Evolutionary conservation across 2,888 invertebrate species (phyloP).

Genomic region (Eurois occulta): DNA sequence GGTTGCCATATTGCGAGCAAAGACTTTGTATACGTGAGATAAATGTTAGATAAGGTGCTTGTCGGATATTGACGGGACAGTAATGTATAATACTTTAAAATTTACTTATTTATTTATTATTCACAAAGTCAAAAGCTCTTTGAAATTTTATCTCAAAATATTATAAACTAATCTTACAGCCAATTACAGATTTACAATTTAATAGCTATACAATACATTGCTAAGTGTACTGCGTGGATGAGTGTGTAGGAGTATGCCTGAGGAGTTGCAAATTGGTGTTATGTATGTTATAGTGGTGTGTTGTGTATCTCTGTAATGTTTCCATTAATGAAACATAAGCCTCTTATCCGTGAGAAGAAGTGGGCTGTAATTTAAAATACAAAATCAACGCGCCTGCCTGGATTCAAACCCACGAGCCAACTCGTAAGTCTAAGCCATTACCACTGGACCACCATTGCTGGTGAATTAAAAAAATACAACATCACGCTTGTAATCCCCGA

Average conservation of each 20-base stretch:
- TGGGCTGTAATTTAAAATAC: background rate
- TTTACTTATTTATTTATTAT: too few relatives aligned
- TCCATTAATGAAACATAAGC: background rate
- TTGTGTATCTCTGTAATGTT: background rate
- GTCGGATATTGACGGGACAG: background rate
- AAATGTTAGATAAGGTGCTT: background rate
- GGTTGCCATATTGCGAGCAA: slow-evolving; percentile 31
- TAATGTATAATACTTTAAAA: too few relatives aligned
- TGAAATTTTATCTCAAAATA: too few relatives aligned
- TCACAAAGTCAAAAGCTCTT: too few relatives aligned
- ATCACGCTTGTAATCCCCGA: background rate
- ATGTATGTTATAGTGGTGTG: too few relatives aligned
- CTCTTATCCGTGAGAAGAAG: background rate
- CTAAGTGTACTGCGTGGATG: too few relatives aligned
- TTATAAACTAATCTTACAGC: too few relatives aligned
- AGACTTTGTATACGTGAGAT: slow-evolving; percentile 2
- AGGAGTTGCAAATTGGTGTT: too few relatives aligned
- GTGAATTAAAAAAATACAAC: background rate
- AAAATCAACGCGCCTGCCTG: background rate
- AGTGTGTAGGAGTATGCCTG: too few relatives aligned
- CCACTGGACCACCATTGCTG: background rate
- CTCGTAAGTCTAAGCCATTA: background rate
- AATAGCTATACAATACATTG: too few relatives aligned
- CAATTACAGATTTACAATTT: too few relatives aligned
- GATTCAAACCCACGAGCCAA: background rate